Conservation (phyloP, 1,140 invertebrate genomes). For the Calephelis nemesis region DNA sequence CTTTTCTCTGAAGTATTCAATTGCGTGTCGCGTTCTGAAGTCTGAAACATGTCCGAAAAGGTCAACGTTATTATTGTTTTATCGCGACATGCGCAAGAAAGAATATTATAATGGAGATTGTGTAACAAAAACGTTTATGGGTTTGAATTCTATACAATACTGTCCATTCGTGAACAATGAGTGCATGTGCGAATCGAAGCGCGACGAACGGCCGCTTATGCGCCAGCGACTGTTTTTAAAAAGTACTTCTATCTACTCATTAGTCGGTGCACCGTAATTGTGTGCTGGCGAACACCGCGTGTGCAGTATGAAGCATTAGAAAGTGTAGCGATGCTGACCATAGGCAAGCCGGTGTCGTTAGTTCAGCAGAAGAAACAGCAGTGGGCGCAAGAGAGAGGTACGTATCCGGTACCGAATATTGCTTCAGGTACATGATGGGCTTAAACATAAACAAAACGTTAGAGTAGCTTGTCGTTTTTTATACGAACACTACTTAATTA, state of each 20-base stretch:
- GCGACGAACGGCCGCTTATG: constrained; percentile 60
- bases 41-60: constrained; percentile 50
- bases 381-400: constrained; percentile 88
- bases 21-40: constrained; percentile 71
- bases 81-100: constrained; percentile 28
- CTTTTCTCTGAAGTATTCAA: constrained; percentile 66
- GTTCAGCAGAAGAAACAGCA: constrained; percentile 87
- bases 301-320: constrained; percentile 69
- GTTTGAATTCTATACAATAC: constrained; percentile 37
- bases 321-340: constrained; percentile 74
- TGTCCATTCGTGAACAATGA: constrained; percentile 58
- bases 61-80: constrained; percentile 26
- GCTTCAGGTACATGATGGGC: too few relatives aligned
- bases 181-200: constrained; percentile 64
- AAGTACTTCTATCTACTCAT: constrained; percentile 61
- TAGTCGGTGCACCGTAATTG: constrained; percentile 70
- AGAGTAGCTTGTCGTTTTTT: background rate
- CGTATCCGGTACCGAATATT: constrained; percentile 31
- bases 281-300: constrained; percentile 53
- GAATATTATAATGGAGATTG: constrained; percentile 1
- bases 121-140: constrained; percentile 41
- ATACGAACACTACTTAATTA: too few relatives aligned
- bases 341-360: constrained; percentile 79
- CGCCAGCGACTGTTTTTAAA: constrained; percentile 63
- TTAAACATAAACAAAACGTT: constrained; percentile 1